Evolutionary conservation across 2,113 vertebrate species (phyloP).

Genomic region (Felis catus): DNA sequence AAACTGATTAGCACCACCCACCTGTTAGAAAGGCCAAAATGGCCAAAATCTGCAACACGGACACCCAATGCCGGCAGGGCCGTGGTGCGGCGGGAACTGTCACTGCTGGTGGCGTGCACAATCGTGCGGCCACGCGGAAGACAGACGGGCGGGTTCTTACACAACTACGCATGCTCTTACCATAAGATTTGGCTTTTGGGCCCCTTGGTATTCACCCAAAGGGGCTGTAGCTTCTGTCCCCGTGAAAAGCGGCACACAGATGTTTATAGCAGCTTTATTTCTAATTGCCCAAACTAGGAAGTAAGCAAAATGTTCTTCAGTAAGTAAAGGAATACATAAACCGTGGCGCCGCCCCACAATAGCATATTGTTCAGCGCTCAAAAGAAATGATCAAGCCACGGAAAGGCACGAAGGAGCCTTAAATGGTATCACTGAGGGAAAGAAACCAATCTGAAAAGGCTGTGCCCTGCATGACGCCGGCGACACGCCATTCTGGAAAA

Average conservation of each 20-base stretch:
- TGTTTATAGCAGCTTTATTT: background rate
- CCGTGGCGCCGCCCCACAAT: too few species aligned
- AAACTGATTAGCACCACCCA: fast-evolving
- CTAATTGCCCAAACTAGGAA: background rate
- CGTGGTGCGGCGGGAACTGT: fast-evolving
- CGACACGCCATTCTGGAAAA: fast-evolving
- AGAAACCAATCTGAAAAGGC: background rate
- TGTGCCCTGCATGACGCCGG: fast-evolving
- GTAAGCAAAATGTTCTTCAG: background rate
- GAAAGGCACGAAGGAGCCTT: background rate
- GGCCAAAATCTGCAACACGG: background rate
- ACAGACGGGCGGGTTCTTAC: fast-evolving
- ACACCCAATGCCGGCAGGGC: fast-evolving
- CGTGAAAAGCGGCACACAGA: background rate
- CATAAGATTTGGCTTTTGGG: fast-evolving
- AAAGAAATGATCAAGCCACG: fast-evolving
- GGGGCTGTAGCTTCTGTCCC: background rate
- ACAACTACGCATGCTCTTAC: background rate
- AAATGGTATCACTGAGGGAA: fast-evolving
- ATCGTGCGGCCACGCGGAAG: background rate
- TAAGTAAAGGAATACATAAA: background rate
- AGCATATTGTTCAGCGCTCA: too few species aligned
- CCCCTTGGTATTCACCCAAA: background rate
- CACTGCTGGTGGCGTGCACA: fast-evolving
- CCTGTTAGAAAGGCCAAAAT: fast-evolving